phyloP scores from a whole-genome alignment of 2,888 invertebrate genomes.

The Xestia c-nigrum region DNA sequence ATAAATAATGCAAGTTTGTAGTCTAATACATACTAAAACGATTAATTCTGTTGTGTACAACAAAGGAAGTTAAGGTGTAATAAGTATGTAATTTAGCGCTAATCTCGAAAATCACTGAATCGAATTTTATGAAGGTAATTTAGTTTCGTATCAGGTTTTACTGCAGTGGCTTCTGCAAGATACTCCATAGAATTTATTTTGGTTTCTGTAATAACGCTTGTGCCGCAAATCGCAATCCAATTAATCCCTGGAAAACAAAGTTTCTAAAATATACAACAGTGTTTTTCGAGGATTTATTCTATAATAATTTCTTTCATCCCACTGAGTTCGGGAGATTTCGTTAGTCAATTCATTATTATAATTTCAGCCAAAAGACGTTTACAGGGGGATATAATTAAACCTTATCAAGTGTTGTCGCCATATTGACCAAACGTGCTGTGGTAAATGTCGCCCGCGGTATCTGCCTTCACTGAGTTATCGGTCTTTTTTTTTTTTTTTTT shows the following conservation, averaged over 20 bases:
- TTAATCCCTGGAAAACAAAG: background rate
- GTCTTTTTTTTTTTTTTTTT: too few relatives aligned
- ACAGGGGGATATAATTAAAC: background rate
- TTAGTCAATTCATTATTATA: background rate
- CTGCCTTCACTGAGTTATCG: too few relatives aligned
- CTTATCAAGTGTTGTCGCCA: background rate
- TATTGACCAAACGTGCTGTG: background rate
- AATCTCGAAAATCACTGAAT: slow-evolving; percentile 6
- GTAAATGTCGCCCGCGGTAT: too few relatives aligned
- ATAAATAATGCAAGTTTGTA: background rate
- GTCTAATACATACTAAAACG: background rate
- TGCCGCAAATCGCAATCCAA: background rate
- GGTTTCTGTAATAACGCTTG: background rate
- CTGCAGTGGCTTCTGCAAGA: background rate
- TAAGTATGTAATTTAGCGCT: background rate
- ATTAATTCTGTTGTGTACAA: background rate
- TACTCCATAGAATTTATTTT: background rate
- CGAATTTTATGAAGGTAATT: background rate
- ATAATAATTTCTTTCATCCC: too few relatives aligned
- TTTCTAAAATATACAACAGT: background rate
- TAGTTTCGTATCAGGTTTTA: background rate
- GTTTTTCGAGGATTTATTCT: too few relatives aligned
- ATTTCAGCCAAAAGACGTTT: background rate
- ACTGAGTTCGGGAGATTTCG: too few relatives aligned
- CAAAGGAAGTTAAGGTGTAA: background rate